Evolutionary conservation across 2,113 vertebrate genomes (phyloP).

Genomic region (Raja brachyura): DNA sequence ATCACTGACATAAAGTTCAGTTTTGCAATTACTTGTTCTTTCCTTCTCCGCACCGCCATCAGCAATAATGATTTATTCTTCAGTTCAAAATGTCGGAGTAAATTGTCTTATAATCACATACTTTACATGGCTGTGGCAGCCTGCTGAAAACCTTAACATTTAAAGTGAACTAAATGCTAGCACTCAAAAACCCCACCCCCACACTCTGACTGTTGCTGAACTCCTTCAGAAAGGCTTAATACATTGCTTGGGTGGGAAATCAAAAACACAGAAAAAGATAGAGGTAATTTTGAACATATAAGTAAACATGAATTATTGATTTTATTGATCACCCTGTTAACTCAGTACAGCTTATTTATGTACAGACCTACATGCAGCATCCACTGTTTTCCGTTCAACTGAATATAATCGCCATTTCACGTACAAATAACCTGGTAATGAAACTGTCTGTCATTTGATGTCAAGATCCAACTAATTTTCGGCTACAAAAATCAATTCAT

Average conservation of each 20-base stretch:
- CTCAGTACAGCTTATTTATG: slow-evolving; percentile 73
- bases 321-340: slow-evolving; percentile 71
- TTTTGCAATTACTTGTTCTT: neutral
- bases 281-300: slow-evolving; percentile 65
- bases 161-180: neutral
- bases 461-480: slow-evolving; percentile 23
- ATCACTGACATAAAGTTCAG: slow-evolving; percentile 20
- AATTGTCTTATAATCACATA: slow-evolving; percentile 34
- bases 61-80: slow-evolving; percentile 31
- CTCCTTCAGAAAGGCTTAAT: neutral
- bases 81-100: slow-evolving; percentile 33
- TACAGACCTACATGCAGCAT: slow-evolving; percentile 64
- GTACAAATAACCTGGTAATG: slow-evolving; percentile 30
- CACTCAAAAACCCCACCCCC: neutral
- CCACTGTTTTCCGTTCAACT: slow-evolving; percentile 64
- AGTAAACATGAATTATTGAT: slow-evolving; percentile 70
- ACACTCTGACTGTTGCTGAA: neutral
- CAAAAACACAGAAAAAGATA: slow-evolving; percentile 47
- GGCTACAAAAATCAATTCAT: slow-evolving; percentile 30
- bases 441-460: slow-evolving; percentile 36
- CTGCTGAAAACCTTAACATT: neutral
- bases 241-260: neutral
- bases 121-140: neutral
- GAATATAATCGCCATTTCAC: slow-evolving; percentile 44
- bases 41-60: neutral